Conservation (phyloP, 2,113 vertebrate species). For the Sturnira hondurensis region DNA sequence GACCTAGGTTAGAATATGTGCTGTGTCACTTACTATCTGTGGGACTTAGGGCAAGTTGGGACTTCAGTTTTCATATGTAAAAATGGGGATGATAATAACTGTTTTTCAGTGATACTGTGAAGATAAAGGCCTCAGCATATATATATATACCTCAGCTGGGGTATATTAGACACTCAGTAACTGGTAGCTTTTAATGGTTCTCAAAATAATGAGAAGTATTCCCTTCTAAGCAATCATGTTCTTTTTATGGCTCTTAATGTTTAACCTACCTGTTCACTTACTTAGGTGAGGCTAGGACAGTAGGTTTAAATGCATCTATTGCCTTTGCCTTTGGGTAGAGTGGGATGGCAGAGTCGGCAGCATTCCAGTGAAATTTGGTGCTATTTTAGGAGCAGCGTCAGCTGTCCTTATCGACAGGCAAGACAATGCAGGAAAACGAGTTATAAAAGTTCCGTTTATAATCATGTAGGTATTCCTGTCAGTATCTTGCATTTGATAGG, state of each 20-base stretch:
- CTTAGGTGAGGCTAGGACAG: neutral
- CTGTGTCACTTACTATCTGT: neutral
- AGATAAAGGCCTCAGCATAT: neutral
- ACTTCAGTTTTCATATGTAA: neutral
- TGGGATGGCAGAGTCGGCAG: neutral
- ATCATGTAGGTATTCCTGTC: neutral
- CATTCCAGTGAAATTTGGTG: neutral
- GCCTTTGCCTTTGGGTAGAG: neutral
- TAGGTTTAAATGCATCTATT: neutral
- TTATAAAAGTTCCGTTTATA: neutral
- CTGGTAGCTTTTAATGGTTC: neutral
- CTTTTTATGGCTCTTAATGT: neutral
- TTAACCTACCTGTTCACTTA: neutral
- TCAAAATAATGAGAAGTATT: neutral
- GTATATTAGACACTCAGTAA: neutral
- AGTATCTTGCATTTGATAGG: neutral
- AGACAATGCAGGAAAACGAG: neutral
- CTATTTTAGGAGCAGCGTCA: neutral
- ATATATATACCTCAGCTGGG: too few relatives aligned
- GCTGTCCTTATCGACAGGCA: neutral
- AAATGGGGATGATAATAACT: neutral
- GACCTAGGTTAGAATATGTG: neutral
- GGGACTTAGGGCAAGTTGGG: neutral
- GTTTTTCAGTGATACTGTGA: neutral
- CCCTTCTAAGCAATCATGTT: neutral